A percentile compares a stretch with the other conserved stretches of the same genome.
These are phyloP conservation scores for Pelecanus crispus DNA, from an alignment of 2,113 vertebrate genomes.

Conservation along the genomic window DNA sequence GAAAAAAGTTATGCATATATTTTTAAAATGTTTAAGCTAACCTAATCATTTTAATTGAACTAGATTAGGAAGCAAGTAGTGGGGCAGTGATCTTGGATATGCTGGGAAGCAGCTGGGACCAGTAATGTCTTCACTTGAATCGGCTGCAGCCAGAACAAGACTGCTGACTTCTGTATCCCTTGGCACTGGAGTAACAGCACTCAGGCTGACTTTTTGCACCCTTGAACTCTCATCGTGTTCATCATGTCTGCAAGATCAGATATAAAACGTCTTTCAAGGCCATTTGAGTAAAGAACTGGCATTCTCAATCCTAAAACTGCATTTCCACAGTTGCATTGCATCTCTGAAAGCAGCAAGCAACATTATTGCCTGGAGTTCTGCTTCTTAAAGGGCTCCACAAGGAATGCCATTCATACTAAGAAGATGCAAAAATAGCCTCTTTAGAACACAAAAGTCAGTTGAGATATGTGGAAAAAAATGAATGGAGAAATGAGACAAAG, in stretches of 20 bases:
- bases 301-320: not conserved
- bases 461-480: not conserved
- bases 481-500: not conserved
- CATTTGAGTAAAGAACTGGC: not conserved
- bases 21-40: not conserved
- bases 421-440: not conserved
- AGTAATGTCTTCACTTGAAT: not conserved
- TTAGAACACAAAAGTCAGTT: not conserved
- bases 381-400: not conserved
- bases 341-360: not conserved
- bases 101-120: not conserved
- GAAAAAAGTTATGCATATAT: not conserved
- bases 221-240: not conserved
- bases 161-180: conserved; percentile 18
- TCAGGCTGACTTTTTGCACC: not conserved
- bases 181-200: not conserved
- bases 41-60: not conserved
- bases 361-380: not conserved
- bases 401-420: not conserved
- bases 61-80: not conserved
- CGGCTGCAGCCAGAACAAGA: not conserved
- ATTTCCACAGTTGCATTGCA: not conserved
- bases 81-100: not conserved
- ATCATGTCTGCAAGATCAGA: not conserved
- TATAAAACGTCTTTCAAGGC: not conserved